Evolutionary conservation across 2,888 invertebrate genomes (phyloP).

Genomic region (Nephrotoma appendiculata): DNA sequence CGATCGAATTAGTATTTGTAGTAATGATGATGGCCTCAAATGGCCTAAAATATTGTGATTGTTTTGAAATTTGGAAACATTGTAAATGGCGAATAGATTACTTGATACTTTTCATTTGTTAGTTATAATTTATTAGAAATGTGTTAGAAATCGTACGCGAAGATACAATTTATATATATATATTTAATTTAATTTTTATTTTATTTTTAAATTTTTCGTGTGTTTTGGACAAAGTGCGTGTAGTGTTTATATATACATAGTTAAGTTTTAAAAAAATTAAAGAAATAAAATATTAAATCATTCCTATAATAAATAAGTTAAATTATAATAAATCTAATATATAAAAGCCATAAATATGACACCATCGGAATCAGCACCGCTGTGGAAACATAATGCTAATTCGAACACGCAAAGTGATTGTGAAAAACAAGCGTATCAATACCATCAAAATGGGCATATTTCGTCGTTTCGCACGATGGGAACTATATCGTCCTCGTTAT

Average conservation of each 20-base stretch:
- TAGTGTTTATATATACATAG: background rate
- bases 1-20: background rate
- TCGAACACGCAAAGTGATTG: conserved; percentile 5
- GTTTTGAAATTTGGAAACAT: conserved; percentile 60
- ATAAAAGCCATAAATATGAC: conserved; percentile 15
- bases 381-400: conserved; percentile 15
- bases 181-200: background rate
- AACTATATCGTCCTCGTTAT: conserved; percentile 3
- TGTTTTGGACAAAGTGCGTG: background rate
- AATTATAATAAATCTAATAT: background rate
- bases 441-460: background rate
- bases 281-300: background rate
- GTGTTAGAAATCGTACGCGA: background rate
- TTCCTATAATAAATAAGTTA: background rate
- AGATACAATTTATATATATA: background rate
- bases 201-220: background rate
- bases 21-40: conserved; percentile 1
- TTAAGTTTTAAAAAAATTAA: background rate
- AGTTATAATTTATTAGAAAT: background rate
- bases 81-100: conserved; percentile 52
- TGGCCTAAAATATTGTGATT: conserved; percentile 22
- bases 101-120: background rate
- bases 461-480: background rate
- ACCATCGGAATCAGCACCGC: conserved; percentile 17
- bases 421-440: background rate